Conservation (phyloP, 1,140 invertebrate species). For the Rhyacophila brunnea region DNA sequence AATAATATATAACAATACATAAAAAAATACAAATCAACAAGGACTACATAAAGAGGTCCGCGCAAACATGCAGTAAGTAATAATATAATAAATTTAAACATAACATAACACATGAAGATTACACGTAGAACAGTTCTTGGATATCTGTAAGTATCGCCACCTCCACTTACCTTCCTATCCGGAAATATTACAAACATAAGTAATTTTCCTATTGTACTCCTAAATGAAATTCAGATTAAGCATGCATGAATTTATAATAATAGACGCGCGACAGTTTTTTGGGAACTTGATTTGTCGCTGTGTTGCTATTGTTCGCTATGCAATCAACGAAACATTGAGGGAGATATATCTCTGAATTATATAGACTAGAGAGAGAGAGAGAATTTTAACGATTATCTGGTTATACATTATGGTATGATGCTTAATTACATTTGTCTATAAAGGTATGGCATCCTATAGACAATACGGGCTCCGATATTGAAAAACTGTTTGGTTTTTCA, state of each 20-base stretch:
- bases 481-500: not conserved
- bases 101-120: slow-evolving; percentile 6
- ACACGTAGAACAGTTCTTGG: slow-evolving; percentile 5
- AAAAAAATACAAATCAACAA: slow-evolving; percentile 17
- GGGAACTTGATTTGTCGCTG: not conserved
- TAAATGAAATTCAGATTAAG: slow-evolving; percentile 8
- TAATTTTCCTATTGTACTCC: slow-evolving; percentile 2
- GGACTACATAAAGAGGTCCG: slow-evolving; percentile 16
- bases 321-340: not conserved
- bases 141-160: slow-evolving; percentile 1
- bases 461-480: slow-evolving; percentile 1
- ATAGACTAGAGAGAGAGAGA: not conserved
- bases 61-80: slow-evolving; percentile 19
- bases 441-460: slow-evolving; percentile 21
- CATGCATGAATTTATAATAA: slow-evolving; percentile 3
- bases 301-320: not conserved
- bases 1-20: slow-evolving; percentile 23
- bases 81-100: slow-evolving; percentile 8
- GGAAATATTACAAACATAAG: not conserved
- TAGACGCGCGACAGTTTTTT: not conserved
- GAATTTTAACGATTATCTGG: not conserved
- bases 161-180: not conserved
- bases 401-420: slow-evolving; percentile 1
- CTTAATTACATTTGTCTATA: slow-evolving; percentile 5
- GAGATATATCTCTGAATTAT: not conserved